phyloP scores from a whole-genome alignment of 2,888 invertebrate genomes.

The Homarus gammarus region DNA sequence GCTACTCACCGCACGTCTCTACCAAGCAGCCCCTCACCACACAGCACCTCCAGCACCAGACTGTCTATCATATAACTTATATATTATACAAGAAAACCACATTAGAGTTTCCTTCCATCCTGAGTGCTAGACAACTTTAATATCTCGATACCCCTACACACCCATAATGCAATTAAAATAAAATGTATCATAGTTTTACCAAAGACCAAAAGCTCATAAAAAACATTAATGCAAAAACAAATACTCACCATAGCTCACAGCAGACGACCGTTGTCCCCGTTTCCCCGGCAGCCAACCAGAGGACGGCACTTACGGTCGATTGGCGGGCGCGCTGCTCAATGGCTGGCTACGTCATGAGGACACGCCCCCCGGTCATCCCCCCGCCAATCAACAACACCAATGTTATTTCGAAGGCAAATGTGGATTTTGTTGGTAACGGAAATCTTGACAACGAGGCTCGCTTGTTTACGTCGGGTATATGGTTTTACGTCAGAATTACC shows the following conservation, averaged over 20 bases:
- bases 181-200: conserved; percentile 58
- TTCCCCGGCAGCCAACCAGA: conserved; percentile 50
- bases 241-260: conserved; percentile 62
- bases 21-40: no score
- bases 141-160: no score
- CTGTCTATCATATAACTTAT: no score
- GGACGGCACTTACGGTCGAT: conserved; percentile 47
- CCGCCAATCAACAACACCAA: conserved; percentile 34
- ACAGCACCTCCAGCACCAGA: no score
- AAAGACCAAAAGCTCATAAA: conserved; percentile 57
- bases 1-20: no score
- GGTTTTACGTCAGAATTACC: conserved; percentile 36
- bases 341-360: conserved; percentile 39
- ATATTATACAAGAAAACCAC: no score
- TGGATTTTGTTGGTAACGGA: conserved; percentile 48
- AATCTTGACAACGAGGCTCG: conserved; percentile 54
- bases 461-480: conserved; percentile 59
- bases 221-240: conserved; percentile 65
- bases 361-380: conserved; percentile 38
- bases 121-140: no score
- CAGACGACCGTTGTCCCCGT: conserved; percentile 60
- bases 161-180: conserved; percentile 57
- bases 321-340: conserved; percentile 26
- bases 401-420: conserved; percentile 53
- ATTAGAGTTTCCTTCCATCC: no score